Base-by-base conservation (phyloP, 2,113 vertebrate species). In the Suncus etruscus region DNA sequence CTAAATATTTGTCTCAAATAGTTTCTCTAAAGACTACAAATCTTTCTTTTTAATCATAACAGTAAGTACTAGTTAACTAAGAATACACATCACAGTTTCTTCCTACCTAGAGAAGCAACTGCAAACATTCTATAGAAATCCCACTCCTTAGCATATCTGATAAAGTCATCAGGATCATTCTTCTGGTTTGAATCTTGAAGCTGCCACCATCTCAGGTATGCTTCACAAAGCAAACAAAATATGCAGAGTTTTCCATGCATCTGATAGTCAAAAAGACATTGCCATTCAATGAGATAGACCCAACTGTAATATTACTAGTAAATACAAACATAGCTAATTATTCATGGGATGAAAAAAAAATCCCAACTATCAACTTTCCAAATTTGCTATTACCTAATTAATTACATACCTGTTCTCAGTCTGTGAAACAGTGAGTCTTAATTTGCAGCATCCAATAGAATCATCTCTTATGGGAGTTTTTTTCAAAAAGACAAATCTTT, bases 71-170 rank as follows among this genome's bases (percentile, higher is more conserved):
- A 29, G 8, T 54, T 54, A 22, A 74, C 22, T 24, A 27, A 70
- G 69, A 16, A 54, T 3, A 58, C 58, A 73, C 91, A 83, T 76
- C 0, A 0, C 0, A 47, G 81, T 45, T 31, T 90, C 7, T 31
- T 54, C 97, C 97, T 97, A 99, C 99, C 99, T 16, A 99, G 97
- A 88, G 98, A 97, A 73, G 99, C 99, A 94, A 99, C 90, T 61
- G 98, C 98, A 95, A 99, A 99, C 99, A 99, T 98, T 96, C 97
- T 92, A 51, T 99, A 99, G 97, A 99, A 99, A 93, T 99, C 99
- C 99, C 99, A 99, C 87, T 99, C 99, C 92, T 98, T 99, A 75
- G 99, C 98, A 89, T 99, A 99, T 97, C 99, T 97, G 97, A 99
- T 99, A 92, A 99, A 98, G 97, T 99, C 99, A 1, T 99, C 98